Evolutionary conservation across 2,797 vertebrate genomes (phyloP).

Genomic region (Knipowitschia caucasica): DNA sequence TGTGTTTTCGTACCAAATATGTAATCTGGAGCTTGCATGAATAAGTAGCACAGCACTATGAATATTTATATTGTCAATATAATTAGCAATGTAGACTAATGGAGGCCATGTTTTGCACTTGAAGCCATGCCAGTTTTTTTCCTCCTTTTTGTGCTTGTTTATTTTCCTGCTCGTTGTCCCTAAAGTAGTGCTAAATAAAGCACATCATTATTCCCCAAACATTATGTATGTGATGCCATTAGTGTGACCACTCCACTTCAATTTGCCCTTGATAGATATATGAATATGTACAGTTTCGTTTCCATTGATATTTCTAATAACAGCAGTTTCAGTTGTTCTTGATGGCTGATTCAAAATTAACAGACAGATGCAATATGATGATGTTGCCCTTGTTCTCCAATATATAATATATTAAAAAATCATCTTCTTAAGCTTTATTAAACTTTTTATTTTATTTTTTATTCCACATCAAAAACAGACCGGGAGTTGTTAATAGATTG

Average conservation of each 20-base stretch:
- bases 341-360: conserved; percentile 45
- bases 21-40: conserved; percentile 66
- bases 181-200: conserved; percentile 74
- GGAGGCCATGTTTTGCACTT: conserved; percentile 78
- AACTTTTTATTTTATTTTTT: too few relatives aligned
- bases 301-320: conserved; percentile 40
- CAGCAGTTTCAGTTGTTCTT: conserved; percentile 17
- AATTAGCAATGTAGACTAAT: conserved; percentile 80
- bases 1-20: conserved; percentile 66
- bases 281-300: too few relatives aligned
- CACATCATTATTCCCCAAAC: conserved; percentile 67
- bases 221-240: conserved; percentile 43
- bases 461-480: too few relatives aligned
- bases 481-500: too few relatives aligned
- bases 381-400: conserved; percentile 39
- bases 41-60: conserved; percentile 73
- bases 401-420: too few relatives aligned
- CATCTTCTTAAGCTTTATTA: too few relatives aligned
- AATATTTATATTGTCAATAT: conserved; percentile 84
- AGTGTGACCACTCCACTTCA: conserved; percentile 49
- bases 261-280: conserved; percentile 43
- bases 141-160: conserved; percentile 58
- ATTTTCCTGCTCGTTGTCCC: conserved; percentile 70
- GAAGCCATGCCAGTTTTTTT: conserved; percentile 68
- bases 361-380: conserved; percentile 23